phyloP scores from a whole-genome alignment of 2,113 vertebrate genomes.

The Sinocyclocheilus anophthalmus region DNA sequence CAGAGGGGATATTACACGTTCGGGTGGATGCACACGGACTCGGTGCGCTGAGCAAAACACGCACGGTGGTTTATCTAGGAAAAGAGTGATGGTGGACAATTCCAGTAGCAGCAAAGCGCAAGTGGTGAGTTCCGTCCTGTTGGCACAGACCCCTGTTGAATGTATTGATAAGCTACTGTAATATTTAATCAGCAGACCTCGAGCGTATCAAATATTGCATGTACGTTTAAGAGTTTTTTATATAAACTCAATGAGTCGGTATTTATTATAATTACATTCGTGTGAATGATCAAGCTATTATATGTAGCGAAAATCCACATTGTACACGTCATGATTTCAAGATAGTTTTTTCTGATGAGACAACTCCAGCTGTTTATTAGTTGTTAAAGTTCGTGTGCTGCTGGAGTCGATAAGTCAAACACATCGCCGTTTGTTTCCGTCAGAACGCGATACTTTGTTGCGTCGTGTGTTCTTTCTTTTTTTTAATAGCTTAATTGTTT shows the following conservation, averaged over 20 bases:
- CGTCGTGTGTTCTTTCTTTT: not conserved
- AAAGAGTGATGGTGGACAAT: constrained; percentile 76
- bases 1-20: constrained; percentile 43
- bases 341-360: constrained; percentile 4
- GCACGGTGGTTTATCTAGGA: constrained; percentile 49
- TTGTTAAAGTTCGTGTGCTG: not conserved
- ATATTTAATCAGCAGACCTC: constrained; percentile 57
- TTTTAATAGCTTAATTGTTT: constrained; percentile 37
- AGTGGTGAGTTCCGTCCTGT: constrained; percentile 76
- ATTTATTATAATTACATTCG: not conserved
- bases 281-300: constrained; percentile 9
- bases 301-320: constrained; percentile 36
- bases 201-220: not conserved
- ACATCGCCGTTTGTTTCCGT: not conserved
- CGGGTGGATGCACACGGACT: constrained; percentile 51
- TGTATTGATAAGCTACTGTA: constrained; percentile 64
- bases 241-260: not conserved
- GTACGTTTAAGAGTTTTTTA: not conserved
- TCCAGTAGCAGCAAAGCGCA: constrained; percentile 73
- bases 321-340: constrained; percentile 54
- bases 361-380: not conserved
- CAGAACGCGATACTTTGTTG: not conserved
- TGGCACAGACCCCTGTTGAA: constrained; percentile 54
- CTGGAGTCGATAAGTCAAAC: not conserved
- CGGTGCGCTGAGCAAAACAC: constrained; percentile 61